Evolutionary conservation across 2,113 vertebrate genomes (phyloP), one percentile per base, ranked within the genome.

Genomic region (Holacanthus passer): DNA sequence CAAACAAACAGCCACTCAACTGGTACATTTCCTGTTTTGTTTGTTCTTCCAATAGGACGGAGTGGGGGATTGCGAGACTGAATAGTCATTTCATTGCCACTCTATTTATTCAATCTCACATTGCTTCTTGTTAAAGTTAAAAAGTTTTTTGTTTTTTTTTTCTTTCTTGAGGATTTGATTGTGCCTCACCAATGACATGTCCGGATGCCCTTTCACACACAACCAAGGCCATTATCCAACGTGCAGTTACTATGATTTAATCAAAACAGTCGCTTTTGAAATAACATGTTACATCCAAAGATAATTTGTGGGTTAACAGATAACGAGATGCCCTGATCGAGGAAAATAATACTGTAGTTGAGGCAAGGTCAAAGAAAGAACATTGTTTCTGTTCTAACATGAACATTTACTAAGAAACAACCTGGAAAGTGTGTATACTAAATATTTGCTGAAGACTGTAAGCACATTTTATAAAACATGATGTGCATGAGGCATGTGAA

Each of bases 1-100:
- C 73, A 66, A 29, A 70, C 65, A 79, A 41, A 79, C 48, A 74
- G 66, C 53, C 53, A 53, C 67, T 76, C 68, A 47, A 64, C 62
- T 50, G 69, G 66, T 58, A 47, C 43, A 68, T 71, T 74, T 79
- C 60, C 47, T 64, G 11, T 76, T 66, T 81, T 29, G 45, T 79
- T 83, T 77, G 63, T 48, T 64, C 53, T 24, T 77, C 63, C 63
- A 59, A 17, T 43, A 59, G 74, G n/a, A 59, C 65, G 50, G 56
- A 77, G 47, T 35, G 14, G 31, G 45, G 37, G 27, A 52, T 56
- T 75, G 35, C 58, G 39, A 2, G 22, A 62, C 53, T 60, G 60
- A 37, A 48, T 27, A 39, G 17, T 47, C 31, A 0, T 48, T 84
- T 32, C 50, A 69, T 84, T 65, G 69, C 77, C 32, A 11, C 75